Conservation (phyloP, 2,113 vertebrate genomes). For the Salvelinus sp. region DNA sequence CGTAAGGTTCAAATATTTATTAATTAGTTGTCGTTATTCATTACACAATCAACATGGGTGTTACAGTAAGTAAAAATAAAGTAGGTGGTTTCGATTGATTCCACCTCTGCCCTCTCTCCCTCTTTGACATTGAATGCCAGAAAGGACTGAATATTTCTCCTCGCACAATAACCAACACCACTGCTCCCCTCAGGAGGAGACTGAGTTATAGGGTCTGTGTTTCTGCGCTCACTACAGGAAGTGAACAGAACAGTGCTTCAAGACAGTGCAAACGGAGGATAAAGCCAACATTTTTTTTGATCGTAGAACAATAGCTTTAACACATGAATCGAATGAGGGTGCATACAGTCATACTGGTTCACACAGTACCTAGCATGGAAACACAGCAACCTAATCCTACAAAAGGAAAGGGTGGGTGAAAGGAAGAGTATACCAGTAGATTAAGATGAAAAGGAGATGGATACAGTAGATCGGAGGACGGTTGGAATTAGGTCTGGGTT, state of each 20-base stretch:
- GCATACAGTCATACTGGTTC: not conserved
- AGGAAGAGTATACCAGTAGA: not conserved
- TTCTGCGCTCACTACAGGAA: not conserved
- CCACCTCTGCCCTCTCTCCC: not conserved
- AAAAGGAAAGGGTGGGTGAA: not conserved
- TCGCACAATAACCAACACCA: not conserved
- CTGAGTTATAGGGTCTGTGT: not conserved
- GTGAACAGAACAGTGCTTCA: not conserved
- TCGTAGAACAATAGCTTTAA: conserved; percentile 20
- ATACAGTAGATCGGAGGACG: no score
- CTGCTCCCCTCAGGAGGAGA: not conserved
- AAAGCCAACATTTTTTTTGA: conserved; percentile 17
- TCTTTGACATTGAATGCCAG: not conserved
- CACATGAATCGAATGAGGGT: conserved; percentile 8
- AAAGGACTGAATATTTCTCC: not conserved
- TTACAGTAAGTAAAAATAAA: not conserved
- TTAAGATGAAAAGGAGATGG: not conserved
- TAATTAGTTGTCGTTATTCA: conserved; percentile 21
- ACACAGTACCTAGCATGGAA: conserved; percentile 10
- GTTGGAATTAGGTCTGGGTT: no score
- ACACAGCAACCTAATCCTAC: conserved; percentile 27
- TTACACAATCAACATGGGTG: conserved; percentile 22
- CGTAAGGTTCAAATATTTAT: conserved; percentile 44
- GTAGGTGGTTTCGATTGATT: not conserved
- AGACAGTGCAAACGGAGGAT: not conserved